Base-by-base conservation (phyloP, 2,888 invertebrate species). In the Malthinus flaveolus region DNA sequence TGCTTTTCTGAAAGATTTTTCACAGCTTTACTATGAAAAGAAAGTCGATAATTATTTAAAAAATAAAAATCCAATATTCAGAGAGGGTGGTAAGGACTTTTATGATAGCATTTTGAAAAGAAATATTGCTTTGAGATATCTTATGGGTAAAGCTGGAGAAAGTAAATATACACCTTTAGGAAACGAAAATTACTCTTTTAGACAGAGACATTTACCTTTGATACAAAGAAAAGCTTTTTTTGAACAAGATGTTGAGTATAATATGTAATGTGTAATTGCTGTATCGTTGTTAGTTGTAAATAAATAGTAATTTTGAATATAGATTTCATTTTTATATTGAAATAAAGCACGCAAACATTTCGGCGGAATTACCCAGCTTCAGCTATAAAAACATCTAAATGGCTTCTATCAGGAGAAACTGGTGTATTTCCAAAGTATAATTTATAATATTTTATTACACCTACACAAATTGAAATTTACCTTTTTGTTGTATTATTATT, bases 71-170 rank as follows among this genome's bases (percentile, higher is more conserved):
- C 76, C 80, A 36, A 81, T 86, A 39, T 91, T 87, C 74, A 78
- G 87, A 7, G 82, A 87, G 71, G 91, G 91, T 45, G 94, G 91
- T 2, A 79, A 86, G 32, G 87, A 88, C 73, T 94, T 85, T 79
- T 94, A 93, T 73, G 83, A 84, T 23, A 91, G 91, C 78, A 73
- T 85, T 23, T 73, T 91, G 35, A 79, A 86, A 66, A 85, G 89
- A 73, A 94, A 94, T 76, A 83, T 86, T 68, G 90, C 91, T 0
- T 74, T 93, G 11, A 80, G 90, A 66, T 78, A 81, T 57, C 73
- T 92, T 7, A 79, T 90, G 79, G 89, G 88, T 0, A 73, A 75
- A 12, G 79, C 82, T 45, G 90, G 89, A 0, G 82, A 85, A 69
- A 79, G 75, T 6, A 77, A 82, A 48, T 92, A 85, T 72, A 87